Evolutionary conservation across 2,797 vertebrate genomes (phyloP), one percentile per base, ranked within the genome.

Genomic region (Hipposideros larvatus): DNA sequence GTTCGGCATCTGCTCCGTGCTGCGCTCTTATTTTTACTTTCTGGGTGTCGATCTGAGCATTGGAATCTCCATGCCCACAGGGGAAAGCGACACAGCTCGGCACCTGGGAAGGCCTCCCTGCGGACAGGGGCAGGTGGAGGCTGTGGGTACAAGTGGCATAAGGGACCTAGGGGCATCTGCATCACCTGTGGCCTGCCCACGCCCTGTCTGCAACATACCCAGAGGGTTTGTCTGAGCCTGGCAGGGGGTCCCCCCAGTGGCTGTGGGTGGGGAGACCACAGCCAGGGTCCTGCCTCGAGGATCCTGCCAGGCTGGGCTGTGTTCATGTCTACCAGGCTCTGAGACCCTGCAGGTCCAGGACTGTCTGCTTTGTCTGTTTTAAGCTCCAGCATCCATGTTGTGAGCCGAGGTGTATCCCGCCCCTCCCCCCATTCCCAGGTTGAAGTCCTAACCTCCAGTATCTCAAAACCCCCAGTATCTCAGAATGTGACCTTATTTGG

Each of bases 1-100:
- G 24, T 73, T 28, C 96, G 90, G 92, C 91, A 91, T 82, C 15
- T 66, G 43, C 95, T 96, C 95, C 94, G 66, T 73, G 82, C 79
- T 59, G 0, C 4, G 4, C 70, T 82, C 57, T 37, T 79, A 11
- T 66, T 77, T 79, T 18, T 89, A 37, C 26, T 78, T 83, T 93
- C 74, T 22, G 77, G 96, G 82, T n/a, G 37, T 90, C 1, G 0
- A 70, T 63, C 73, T 2, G 22, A 28, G 34, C 59, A 22, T 61
- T 18, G 65, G 43, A 59, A 59, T 92, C 75, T 83, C 73, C 26
- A 1, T 11, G 51, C 31, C n/a, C 8, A 10, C 13, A 1, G 9
- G 16, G n/a, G 96, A 92, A 74, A 55, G 31, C n/a, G 4, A 4
- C 1, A 5, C 1, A 2, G 59, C 0, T 0, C 0, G 4, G 41